Percentiles rank a stretch among this genome's conserved stretches.
These are phyloP conservation scores for Phylloscopus trochilus DNA, from an alignment of 2,113 vertebrate species.

Conservation along the genomic window DNA sequence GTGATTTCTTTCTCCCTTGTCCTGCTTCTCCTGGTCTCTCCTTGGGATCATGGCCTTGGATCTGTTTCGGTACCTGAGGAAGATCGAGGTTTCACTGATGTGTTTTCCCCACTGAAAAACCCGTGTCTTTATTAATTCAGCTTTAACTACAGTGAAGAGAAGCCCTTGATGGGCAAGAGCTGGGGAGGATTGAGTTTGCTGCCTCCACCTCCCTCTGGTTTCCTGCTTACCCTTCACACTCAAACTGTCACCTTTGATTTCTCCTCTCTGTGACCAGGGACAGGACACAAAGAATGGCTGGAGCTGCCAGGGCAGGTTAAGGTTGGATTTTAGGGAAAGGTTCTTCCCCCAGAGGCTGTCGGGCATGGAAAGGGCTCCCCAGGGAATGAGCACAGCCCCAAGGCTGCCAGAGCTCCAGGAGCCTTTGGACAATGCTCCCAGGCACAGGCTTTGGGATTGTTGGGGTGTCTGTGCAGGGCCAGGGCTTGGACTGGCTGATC, in stretches of 20 bases:
- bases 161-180: not conserved
- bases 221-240: not conserved
- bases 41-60: not conserved
- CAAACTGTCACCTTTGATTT: not conserved
- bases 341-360: too few species aligned
- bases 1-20: not conserved
- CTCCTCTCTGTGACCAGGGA: not conserved
- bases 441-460: not conserved
- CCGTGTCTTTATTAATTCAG: not conserved
- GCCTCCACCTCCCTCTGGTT: not conserved
- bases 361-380: accelerated
- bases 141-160: not conserved
- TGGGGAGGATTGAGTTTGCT: not conserved
- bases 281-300: not conserved
- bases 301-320: not conserved
- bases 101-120: not conserved
- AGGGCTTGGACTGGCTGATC: not conserved
- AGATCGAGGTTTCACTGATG: not conserved
- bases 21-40: not conserved
- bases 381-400: accelerated
- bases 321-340: too few species aligned
- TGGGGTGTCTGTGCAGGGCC: not conserved
- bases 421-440: accelerated
- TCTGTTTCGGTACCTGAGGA: not conserved
- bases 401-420: not conserved